Conservation (phyloP, 2,888 invertebrate genomes). For the Fabriciana adippe region DNA sequence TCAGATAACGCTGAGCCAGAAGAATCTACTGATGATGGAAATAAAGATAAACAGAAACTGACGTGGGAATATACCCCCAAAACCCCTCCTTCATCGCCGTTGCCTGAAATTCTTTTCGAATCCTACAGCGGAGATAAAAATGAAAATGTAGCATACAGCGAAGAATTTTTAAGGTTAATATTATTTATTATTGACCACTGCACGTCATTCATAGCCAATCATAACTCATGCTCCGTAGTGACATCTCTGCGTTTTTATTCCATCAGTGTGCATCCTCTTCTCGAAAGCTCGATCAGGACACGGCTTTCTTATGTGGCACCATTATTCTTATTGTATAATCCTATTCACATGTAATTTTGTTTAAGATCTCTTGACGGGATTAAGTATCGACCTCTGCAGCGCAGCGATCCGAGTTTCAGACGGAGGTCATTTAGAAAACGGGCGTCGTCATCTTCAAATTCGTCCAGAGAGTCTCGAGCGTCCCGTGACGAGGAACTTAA, state of each 20-base stretch:
- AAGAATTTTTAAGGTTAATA: conserved; percentile 81
- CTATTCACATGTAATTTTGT: conserved; percentile 75
- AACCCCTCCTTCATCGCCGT: conserved; percentile 60
- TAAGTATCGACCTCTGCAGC: conserved; percentile 82
- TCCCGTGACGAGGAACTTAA: conserved; percentile 85
- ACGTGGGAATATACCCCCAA: conserved; percentile 75
- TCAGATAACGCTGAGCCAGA: conserved; percentile 60
- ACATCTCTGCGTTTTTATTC: conserved; percentile 51
- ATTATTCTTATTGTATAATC: conserved; percentile 64
- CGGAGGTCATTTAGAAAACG: conserved; percentile 84
- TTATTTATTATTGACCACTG: conserved; percentile 56
- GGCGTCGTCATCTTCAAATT: conserved; percentile 83
- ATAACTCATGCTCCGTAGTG: conserved; percentile 58
- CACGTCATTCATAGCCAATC: conserved; percentile 47
- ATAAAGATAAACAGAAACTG: conserved; percentile 63
- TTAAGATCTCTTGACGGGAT: conserved; percentile 86
- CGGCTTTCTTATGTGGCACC: conserved; percentile 51
- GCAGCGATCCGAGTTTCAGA: conserved; percentile 84
- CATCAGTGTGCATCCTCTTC: conserved; percentile 46
- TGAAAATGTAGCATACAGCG: conserved; percentile 62
- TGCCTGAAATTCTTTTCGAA: conserved; percentile 78
- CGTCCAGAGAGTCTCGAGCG: conserved; percentile 83
- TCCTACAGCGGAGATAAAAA: conserved; percentile 77
- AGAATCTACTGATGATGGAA: conserved; percentile 49
- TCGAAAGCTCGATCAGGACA: conserved; percentile 60